Evolutionary conservation across 2,113 vertebrate genomes (phyloP), one percentile per base, ranked within the genome.

Genomic region (Ameiurus melas): DNA sequence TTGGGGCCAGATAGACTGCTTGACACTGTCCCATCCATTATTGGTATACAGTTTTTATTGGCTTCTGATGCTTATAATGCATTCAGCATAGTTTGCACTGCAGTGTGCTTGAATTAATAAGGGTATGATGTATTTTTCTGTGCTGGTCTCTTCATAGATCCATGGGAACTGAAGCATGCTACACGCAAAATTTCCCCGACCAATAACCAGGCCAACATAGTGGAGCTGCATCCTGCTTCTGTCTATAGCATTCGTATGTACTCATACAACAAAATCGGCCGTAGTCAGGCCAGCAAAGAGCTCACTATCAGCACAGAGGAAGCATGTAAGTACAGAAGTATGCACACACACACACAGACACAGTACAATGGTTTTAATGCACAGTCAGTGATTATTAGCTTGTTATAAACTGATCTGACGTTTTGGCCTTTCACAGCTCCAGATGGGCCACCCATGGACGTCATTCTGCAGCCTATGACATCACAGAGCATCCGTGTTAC

Each of bases 191-290:
- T 99, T 94, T 98, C 98, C 64, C 98, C 98, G 0, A 99, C 97
- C 92, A 99, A 99, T 93, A 99, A 99, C 94, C 98, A 99, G 94
- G 98, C 98, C 1, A 99, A 99, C 94, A 99, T 99, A 0, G 98
- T 99, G 90, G 98, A 99, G 94, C 94, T 99, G 66, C 98, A 99
- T 92, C 98, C 98, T 0, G 98, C 98, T 0, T 98, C 97, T 0
- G 97, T 99, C 47, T 99, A 99, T 95, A 99, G 98, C 94, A 99
- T 99, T 90, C 97, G 98, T 93, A 98, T 99, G 98, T 99, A 97
- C 90, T 99, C 98, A 81, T 99, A 98, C 95, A 99, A 99, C 91
- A 95, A 97, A 86, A 99, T 99, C 0, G 98, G 98, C 30, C 98
- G 97, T 90, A 99, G 98, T 0, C 97, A 98, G 91, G 97, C 98